phyloP scores from a whole-genome alignment of 2,888 invertebrate species.

The Metopia argyrocephala region DNA sequence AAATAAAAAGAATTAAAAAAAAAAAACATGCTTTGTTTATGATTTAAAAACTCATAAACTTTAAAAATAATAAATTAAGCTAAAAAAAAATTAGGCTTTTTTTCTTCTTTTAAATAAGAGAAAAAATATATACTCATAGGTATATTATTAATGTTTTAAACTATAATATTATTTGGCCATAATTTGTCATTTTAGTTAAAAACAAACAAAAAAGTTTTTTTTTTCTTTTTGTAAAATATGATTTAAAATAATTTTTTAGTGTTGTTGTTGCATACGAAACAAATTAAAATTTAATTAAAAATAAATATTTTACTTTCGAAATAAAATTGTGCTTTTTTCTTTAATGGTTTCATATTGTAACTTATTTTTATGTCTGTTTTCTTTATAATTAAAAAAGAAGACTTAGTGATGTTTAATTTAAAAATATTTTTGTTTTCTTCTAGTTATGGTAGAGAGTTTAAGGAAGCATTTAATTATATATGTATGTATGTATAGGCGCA shows the following conservation, averaged over 20 bases:
- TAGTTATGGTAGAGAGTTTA: constrained; percentile 61
- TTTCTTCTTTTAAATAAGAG: constrained; percentile 14
- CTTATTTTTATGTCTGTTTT: constrained; percentile 33
- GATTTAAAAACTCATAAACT: no score
- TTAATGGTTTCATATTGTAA: neutral
- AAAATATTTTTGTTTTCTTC: constrained; percentile 20
- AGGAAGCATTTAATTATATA: constrained; percentile 60
- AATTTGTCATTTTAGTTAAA: constrained; percentile 64
- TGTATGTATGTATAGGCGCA: constrained; percentile 22
- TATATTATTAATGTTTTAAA: neutral
- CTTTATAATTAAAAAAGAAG: constrained; percentile 54
- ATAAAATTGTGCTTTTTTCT: constrained; percentile 58
- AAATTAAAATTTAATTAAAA: constrained; percentile 26
- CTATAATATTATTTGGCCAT: constrained; percentile 63
- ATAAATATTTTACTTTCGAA: constrained; percentile 31
- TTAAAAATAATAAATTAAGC: constrained; percentile 56
- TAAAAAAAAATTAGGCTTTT: no score
- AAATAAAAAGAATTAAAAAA: constrained; percentile 41
- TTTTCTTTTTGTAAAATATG: constrained; percentile 10
- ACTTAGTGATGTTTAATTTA: constrained; percentile 56
- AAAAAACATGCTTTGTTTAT: neutral
- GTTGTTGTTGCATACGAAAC: constrained; percentile 1
- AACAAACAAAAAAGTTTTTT: no score
- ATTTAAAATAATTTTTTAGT: constrained; percentile 36
- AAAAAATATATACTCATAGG: constrained; percentile 25